Evolutionary conservation across 2,113 vertebrate genomes (phyloP), one percentile per base, ranked within the genome.

Genomic region (Coturnix japonica): DNA sequence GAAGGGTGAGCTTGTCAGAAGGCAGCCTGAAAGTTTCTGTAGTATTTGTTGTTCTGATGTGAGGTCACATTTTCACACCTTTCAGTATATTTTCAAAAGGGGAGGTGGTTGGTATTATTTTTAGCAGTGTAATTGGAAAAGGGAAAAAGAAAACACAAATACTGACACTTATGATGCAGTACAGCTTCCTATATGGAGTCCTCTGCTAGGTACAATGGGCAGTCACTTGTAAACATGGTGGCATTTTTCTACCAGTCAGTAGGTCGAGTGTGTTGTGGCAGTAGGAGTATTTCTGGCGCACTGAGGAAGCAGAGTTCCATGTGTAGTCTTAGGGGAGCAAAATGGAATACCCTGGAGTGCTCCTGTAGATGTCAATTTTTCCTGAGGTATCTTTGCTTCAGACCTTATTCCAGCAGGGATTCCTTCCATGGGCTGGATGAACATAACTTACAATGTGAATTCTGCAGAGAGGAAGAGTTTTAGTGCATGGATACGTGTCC

Each of bases 191-290:
- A 3, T 69, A 1, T 44, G 6, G 33, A 6, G 9, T 23, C 81
- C 22, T 79, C 25, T 20, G 2, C 37, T 57, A 1, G 26, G 0
- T 69, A 0, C 80, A 18, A 26, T 0, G 3, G 23, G 18, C 3
- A 25, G 26, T 35, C 39, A 6, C 22, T 13, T 23, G 3, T 1
- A 11, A 12, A 41, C 43, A 14, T 16, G 23, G 49, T 54, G 76
- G 35, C 26, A 7, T 61, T 78, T 54, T 88, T 57, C 69, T 91
- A 13, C 61, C 2, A 3, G 64, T 54, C 41, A 54, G 9, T 11
- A 35, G 19, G 13, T 47, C 44, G 18, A 30, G 23, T 28, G 63
- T n/a, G 54, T 11, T 31, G 16, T 47, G 71, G 44, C 39, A 65
- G 12, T 35, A 56, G 26, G 37, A 71, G 33, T 75, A 57, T 57